Evolutionary conservation across 2,888 invertebrate species (phyloP), one percentile per base, ranked within the genome.

Genomic region (Drosophila prostipennis): DNA sequence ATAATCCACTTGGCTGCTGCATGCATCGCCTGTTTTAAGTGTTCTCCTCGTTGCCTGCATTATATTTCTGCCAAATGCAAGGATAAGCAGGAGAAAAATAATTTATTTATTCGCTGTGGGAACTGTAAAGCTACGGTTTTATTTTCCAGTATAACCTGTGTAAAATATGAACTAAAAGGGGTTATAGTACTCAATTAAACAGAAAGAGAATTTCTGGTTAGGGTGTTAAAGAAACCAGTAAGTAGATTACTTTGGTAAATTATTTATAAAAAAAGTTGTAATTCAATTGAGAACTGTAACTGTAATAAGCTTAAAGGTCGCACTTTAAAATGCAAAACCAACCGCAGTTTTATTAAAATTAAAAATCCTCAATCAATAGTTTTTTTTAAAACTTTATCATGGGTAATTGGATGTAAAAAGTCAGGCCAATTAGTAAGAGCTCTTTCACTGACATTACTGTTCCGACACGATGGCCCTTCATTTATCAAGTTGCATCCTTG

Each of bases 401-500:
- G 54, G 10, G 54, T 42, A 45, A 45, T 29, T 13, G 13, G 10
- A 10, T 29, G 29, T 14, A 13, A 61, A 61, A 46, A 39, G 19
- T 37, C 7, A n/a, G 54, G 19, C 57, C 64, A 64, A 65, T 64
- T 64, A 64, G 65, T 65, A 23, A 16, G 23, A 19, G 64, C 42
- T 29, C 19, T 19, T 52, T 23, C 43, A 64, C 43, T 64, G 65
- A 16, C 65, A 53, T 37, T 52, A 32, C 36, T 52, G 32, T 8
- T 16, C 53, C 53, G 13, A 23, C 29, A 23, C 13, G 64, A 53
- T 32, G 53, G n/a, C n/a, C 67, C 39, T 58, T 69, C 68, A 68
- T 68, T 68, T 58, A 69, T 68, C 68, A 68, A 58, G 49, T 69
- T 58, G 70, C 68, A 69, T 68, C 70, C 69, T 46, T 58, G 48